Evolutionary conservation across 2,113 vertebrate genomes (phyloP), one percentile per base, ranked within the genome.

Genomic region (Pedionomus torquatus): DNA sequence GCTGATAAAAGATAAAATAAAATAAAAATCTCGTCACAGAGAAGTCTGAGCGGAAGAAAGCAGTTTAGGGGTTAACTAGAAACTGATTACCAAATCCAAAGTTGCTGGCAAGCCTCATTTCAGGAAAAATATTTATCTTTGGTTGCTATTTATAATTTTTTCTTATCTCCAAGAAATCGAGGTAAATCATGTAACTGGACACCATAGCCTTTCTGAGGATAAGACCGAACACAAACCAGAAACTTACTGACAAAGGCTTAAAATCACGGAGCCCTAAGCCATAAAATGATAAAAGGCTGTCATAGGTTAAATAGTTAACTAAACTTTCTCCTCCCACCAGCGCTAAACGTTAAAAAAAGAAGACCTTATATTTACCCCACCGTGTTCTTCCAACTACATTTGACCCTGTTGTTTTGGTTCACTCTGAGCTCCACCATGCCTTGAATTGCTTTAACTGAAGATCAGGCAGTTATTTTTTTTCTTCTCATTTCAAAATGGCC

Each of bases 221-320:
- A 86, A 81, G 37, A 69, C 3, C 0, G 8, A 95, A 87, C 57
- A 70, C 37, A 83, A 89, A 49, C 28, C 35, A 78, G 20, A 37
- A 77, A 76, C 41, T 49, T 86, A 87, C 77, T 81, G 55, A 75
- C 57, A 82, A 96, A 86, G 78, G 48, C 33, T 86, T 91, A 94
- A 86, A 93, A 90, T 57, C 49, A 69, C 2, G 3, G 93, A 75
- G 15, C 18, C 13, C 17, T 80, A 66, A 92, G 74, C 82, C 82
- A 92, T 71, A 96, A 92, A 96, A 97, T 88, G 61, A 96, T 89
- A 83, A 76, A 94, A 48, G 66, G 81, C 70, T 81, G 84, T 78
- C 76, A 92, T 20, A 95, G 71, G 76, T 94, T 95, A 96, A 97
- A 97, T 65, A 85, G 90, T 88, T 97, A 96, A 97, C 93, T 79